Evolutionary conservation across 2,888 invertebrate genomes (phyloP), one percentile per base, ranked within the genome.

Genomic region (Corbicula japonica): DNA sequence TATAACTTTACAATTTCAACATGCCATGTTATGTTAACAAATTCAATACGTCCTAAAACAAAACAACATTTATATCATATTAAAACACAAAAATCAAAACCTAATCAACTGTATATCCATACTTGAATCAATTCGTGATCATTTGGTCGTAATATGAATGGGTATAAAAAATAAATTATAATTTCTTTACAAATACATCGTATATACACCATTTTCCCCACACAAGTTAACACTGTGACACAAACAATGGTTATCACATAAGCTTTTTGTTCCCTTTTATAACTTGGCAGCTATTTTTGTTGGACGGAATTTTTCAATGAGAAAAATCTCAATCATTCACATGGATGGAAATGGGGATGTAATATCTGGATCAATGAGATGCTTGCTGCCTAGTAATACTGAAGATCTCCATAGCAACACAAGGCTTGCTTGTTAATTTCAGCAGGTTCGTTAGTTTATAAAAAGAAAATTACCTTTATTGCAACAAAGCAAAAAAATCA

Each of bases 371-470:
- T 52, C 23, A 44, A 62, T 66, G 62, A 52, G 62, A 72, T 72
- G 71, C 62, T 58, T 72, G 71, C 71, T 72, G 71, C 71, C 71
- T 72, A 52, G 21, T 12, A 38, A 60, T 60, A 60, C 38, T 60
- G 60, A 30, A 41, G 60, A 28, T 32, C 21, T 38, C 8, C 34
- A 26, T 21, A 38, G 8, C 32, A 41, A 38, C 10, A 35, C 21
- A 34, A 41, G 10, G 3, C 34, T 5, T 21, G 8, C 21, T 38
- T 21, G 23, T 15, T 54, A 5, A 18, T 21, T 21, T 35, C 35
- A 58, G 58, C 35, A 35, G 58, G 35, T 34, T 58, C 23, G 30
- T 15, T 2, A 12, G 23, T 54, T 28, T 30, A 18, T 23, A 34
- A 34, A 30, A 21, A 28, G 18, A 21, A 10, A 2, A 32, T 34